Conservation (phyloP, 2,888 invertebrate genomes). For the Coecobrya sp. region DNA sequence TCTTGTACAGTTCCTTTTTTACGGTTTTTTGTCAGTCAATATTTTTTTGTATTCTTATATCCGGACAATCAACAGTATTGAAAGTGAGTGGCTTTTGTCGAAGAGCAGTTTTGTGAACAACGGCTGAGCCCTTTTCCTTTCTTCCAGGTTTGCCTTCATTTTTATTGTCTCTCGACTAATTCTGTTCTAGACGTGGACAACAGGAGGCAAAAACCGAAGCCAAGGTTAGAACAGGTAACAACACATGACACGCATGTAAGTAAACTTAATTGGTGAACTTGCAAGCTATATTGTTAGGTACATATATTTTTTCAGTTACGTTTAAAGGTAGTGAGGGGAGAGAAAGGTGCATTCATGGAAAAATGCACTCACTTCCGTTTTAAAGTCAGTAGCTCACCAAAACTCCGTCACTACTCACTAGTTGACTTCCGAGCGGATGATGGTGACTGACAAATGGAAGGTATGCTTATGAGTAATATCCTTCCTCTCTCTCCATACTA, state of each 20-base stretch:
- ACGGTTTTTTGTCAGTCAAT: neutral
- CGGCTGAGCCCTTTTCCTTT: slow-evolving; percentile 9
- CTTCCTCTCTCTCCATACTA: slow-evolving; percentile 60
- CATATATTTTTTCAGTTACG: neutral
- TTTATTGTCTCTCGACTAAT: neutral
- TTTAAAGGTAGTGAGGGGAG: neutral
- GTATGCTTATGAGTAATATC: slow-evolving; percentile 73
- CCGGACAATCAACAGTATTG: neutral
- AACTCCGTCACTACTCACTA: neutral
- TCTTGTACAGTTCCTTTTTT: slow-evolving; percentile 44
- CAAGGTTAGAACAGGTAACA: slow-evolving; percentile 28
- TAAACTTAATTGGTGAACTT: slow-evolving; percentile 33
- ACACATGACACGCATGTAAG: slow-evolving; percentile 13
- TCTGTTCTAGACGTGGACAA: neutral
- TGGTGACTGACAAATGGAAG: slow-evolving; percentile 72
- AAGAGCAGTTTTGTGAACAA: neutral
- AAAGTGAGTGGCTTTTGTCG: slow-evolving; percentile 35
- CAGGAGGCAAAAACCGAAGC: slow-evolving; percentile 14
- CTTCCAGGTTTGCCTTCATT: neutral
- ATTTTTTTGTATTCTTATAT: neutral
- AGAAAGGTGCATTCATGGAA: slow-evolving; percentile 62
- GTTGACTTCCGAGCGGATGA: slow-evolving; percentile 74
- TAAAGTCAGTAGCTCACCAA: slow-evolving; percentile 59
- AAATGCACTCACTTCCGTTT: slow-evolving; percentile 73
- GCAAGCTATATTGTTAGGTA: neutral